phyloP scores from a whole-genome alignment of 2,888 invertebrate species.

The Octonoba sinensis region DNA sequence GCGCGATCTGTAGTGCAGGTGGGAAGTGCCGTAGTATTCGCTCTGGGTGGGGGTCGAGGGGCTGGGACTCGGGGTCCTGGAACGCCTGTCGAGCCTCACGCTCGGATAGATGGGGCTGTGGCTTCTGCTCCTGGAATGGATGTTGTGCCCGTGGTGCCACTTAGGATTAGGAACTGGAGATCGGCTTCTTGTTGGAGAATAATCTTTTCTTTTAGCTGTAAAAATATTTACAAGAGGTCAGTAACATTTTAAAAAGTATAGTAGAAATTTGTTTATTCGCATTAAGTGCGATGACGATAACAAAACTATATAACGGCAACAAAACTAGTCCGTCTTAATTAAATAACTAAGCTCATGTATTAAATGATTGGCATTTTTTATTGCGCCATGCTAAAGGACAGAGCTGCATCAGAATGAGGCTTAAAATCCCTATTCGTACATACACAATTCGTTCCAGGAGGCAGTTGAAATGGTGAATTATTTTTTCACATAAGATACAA shows the following conservation, averaged over 20 bases:
- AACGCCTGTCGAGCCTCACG: constrained; percentile 75
- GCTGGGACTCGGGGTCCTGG: constrained; percentile 80
- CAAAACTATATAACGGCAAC: no score
- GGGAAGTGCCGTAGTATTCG: constrained; percentile 72
- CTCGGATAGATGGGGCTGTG: constrained; percentile 58
- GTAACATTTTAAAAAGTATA: neutral
- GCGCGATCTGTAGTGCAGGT: constrained; percentile 72
- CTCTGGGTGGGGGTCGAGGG: constrained; percentile 69
- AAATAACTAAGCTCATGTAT: no score
- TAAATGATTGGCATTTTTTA: no score
- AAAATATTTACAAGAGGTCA: neutral
- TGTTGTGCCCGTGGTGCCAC: constrained; percentile 17
- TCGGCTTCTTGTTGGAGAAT: constrained; percentile 37
- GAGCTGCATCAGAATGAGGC: no score
- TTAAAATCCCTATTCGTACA: no score
- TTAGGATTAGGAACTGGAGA: constrained; percentile 57
- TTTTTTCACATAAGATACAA: no score
- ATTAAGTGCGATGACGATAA: no score
- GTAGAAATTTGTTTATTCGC: neutral
- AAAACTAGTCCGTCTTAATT: no score
- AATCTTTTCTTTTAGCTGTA: constrained; percentile 36
- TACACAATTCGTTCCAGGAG: no score
- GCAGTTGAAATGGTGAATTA: no score
- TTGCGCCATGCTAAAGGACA: no score
- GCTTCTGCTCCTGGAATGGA: constrained; percentile 47